Evolutionary conservation across 2,888 invertebrate genomes (phyloP).

Genomic region (Callinectes sapidus): DNA sequence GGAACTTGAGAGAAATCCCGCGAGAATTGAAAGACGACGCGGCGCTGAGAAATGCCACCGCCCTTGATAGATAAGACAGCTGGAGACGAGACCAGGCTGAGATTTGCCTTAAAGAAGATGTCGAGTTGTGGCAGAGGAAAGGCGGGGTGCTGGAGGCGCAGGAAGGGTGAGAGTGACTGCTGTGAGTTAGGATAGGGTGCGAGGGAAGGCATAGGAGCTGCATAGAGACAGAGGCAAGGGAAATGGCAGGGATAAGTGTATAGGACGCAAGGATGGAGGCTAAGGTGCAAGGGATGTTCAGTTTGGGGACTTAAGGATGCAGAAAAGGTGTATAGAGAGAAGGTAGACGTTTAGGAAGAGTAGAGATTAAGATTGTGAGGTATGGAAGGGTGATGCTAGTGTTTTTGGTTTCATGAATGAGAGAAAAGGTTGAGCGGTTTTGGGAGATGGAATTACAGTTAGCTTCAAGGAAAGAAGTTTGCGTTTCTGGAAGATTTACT

Average conservation of each 20-base stretch:
- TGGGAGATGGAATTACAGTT: neutral
- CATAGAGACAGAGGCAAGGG: neutral
- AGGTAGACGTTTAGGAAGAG: neutral
- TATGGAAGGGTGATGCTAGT: neutral
- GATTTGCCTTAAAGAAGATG: constrained; percentile 41
- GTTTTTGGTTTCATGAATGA: neutral
- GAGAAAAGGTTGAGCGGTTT: neutral
- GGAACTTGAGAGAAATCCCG: constrained; percentile 34
- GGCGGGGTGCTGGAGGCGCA: neutral
- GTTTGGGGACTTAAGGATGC: neutral
- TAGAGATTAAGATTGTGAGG: neutral
- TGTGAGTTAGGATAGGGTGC: neutral
- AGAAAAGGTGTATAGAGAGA: neutral
- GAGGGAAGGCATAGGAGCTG: neutral
- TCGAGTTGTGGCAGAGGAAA: neutral
- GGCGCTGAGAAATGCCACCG: neutral
- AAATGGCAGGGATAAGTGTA: neutral
- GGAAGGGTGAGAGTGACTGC: neutral
- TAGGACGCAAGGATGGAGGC: neutral
- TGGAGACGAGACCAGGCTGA: constrained; percentile 6
- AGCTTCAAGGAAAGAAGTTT: neutral
- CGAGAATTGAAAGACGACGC: constrained; percentile 21
- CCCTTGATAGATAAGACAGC: constrained; percentile 41
- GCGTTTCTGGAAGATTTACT: no score
- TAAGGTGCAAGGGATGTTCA: neutral